Evolutionary conservation across 2,113 vertebrate genomes (phyloP), one percentile per base, ranked within the genome.

Genomic region (Bos indicus): DNA sequence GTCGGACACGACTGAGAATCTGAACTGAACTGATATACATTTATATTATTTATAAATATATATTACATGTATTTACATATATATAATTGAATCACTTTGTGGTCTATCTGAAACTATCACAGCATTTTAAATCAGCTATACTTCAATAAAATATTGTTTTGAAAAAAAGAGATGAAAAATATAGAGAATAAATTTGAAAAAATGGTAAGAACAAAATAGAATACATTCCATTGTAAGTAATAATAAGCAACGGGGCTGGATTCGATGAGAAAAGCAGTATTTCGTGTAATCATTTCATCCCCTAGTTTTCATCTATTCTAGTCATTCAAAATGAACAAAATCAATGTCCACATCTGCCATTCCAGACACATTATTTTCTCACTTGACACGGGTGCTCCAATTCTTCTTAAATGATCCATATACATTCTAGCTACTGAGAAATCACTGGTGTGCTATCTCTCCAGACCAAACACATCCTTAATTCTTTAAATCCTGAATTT

Each of bases 301-400:
- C 46, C 80, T 26, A 52, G 43, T 60, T 46, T 97, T 96, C 5
- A 67, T 51, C 2, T 85, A 33, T 77, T 88, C 19, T 48, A 43
- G 64, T 57, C 26, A 89, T 40, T 95, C 30, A 83, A 91, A 89
- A 94, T 57, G 2, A 6, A 67, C 26, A 93, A 81, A 64, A n/a
- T 56, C 9, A 16, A 11, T 6, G 6, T 71, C 51, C 43, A 13
- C 15, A 60, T 30, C 56, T 96, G 17, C 51, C 4, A 25, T 23
- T 17, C 0, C 2, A 56, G n/a, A 17, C 13, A 74, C 8, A 62
- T 1, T 60, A 59, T 48, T 87, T 14, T 67, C 13, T 64, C 21
- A 33, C 14, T 36, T 19, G 1, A 46, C 26, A n/a, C 1, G 25
- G 26, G 12, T 2, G 64, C 12, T 60, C 23, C 9, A n/a, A 0